Conservation (phyloP, 2,888 invertebrate species). For the Lypha dubia region DNA sequence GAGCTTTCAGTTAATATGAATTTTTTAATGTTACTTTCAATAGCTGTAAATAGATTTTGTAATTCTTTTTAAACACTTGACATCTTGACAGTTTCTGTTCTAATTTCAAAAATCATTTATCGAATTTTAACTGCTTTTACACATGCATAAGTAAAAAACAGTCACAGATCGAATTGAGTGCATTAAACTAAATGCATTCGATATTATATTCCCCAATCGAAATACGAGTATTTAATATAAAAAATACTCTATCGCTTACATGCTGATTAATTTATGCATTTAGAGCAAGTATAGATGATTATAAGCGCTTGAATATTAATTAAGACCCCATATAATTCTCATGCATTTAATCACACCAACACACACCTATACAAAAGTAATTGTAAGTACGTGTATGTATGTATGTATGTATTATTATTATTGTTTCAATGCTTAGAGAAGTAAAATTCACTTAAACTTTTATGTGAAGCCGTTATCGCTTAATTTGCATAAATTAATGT, state of each 20-base stretch:
- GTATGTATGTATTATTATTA: neutral
- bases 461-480: constrained; percentile 57
- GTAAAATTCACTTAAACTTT: constrained; percentile 41
- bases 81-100: constrained; percentile 13
- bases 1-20: neutral
- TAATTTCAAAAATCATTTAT: constrained; percentile 6
- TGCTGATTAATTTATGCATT: constrained; percentile 72
- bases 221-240: constrained; percentile 6
- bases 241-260: constrained; percentile 37
- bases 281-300: constrained; percentile 73
- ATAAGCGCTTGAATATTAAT: constrained; percentile 69
- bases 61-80: neutral
- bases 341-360: neutral
- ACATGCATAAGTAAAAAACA: too few relatives aligned
- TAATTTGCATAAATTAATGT: constrained; percentile 63
- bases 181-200: constrained; percentile 42
- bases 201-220: constrained; percentile 32
- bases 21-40: neutral
- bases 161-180: neutral
- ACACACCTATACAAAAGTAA: neutral
- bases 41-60: neutral
- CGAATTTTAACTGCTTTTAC: constrained; percentile 1
- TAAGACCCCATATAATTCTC: constrained; percentile 55
- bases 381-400: neutral
- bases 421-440: too few relatives aligned